phyloP scores from a whole-genome alignment of 2,888 invertebrate genomes.

The Chloromyia formosa region DNA sequence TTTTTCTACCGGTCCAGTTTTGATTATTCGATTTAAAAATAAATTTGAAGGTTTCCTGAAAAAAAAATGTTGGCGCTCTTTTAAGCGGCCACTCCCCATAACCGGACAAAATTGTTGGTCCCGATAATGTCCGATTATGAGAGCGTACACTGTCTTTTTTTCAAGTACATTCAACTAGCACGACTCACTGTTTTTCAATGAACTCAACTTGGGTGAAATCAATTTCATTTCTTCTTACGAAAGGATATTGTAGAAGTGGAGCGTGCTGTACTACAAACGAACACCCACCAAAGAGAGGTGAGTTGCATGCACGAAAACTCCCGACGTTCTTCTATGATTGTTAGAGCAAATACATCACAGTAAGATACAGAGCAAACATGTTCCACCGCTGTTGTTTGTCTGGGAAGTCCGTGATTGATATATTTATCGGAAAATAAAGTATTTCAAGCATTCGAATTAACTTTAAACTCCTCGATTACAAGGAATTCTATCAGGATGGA shows the following conservation, averaged over 20 bases:
- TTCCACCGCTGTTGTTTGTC: conserved; percentile 8
- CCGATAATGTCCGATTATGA: too few relatives aligned
- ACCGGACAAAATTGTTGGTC: too few relatives aligned
- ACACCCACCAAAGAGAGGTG: background rate
- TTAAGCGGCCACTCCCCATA: too few relatives aligned
- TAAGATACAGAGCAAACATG: conserved; percentile 34
- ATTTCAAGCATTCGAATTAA: conserved; percentile 38
- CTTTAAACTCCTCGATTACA: conserved; percentile 41
- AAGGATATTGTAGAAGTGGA: background rate
- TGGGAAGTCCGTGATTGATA: conserved; percentile 30
- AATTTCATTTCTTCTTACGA: conserved; percentile 34
- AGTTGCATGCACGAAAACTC: conserved; percentile 14
- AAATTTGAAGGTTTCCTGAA: too few relatives aligned
- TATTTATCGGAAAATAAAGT: conserved; percentile 29
- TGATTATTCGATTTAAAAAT: too few relatives aligned
- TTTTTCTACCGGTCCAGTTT: too few relatives aligned
- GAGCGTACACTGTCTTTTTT: too few relatives aligned
- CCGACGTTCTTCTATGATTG: conserved; percentile 12
- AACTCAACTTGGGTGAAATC: conserved; percentile 37
- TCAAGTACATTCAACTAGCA: too few relatives aligned
- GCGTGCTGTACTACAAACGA: background rate
- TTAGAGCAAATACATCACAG: conserved; percentile 35
- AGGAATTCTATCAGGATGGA: background rate
- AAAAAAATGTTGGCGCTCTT: too few relatives aligned
- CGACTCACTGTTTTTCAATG: conserved; percentile 17